Evolutionary conservation across 2,113 vertebrate species (phyloP).

Genomic region (Plestiodon gilberti): DNA sequence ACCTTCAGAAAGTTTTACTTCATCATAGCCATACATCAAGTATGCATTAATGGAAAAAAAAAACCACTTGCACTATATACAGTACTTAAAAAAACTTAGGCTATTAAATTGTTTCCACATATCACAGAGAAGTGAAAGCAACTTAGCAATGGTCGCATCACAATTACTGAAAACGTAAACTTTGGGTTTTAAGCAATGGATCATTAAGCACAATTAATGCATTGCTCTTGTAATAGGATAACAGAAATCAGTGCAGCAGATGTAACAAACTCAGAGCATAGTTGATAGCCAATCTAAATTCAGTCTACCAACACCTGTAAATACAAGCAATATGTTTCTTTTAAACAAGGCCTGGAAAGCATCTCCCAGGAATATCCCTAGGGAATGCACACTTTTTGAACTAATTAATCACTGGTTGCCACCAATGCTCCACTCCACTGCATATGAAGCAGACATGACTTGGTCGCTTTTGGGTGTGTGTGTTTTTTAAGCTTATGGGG

Average conservation of each 20-base stretch:
- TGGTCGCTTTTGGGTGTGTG: conserved; percentile 17
- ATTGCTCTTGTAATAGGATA: conserved; percentile 46
- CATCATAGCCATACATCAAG: background rate
- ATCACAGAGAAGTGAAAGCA: conserved; percentile 25
- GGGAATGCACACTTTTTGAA: conserved; percentile 70
- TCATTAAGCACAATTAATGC: conserved; percentile 63
- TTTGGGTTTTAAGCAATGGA: conserved; percentile 22
- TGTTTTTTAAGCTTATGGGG: conserved; percentile 19
- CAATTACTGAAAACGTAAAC: conserved; percentile 41
- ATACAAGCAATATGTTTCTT: conserved; percentile 70
- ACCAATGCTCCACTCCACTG: conserved; percentile 62
- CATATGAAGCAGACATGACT: conserved; percentile 67
- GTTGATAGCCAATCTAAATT: conserved; percentile 65
- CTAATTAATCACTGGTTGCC: conserved; percentile 77
- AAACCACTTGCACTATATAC: background rate
- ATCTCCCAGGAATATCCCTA: conserved; percentile 66
- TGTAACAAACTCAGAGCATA: conserved; percentile 41
- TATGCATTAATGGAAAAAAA: background rate
- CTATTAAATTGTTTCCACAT: conserved; percentile 12
- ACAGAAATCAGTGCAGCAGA: conserved; percentile 50
- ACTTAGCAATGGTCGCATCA: conserved; percentile 25
- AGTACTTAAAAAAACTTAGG: conserved; percentile 10
- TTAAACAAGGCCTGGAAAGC: conserved; percentile 62
- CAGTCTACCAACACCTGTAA: conserved; percentile 69
- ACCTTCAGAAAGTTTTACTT: background rate